A percentile compares a stretch with the other conserved stretches of the same genome.
phyloP scores from a whole-genome alignment of 2,888 invertebrate genomes.

The Leptarthrus brevirostris region DNA sequence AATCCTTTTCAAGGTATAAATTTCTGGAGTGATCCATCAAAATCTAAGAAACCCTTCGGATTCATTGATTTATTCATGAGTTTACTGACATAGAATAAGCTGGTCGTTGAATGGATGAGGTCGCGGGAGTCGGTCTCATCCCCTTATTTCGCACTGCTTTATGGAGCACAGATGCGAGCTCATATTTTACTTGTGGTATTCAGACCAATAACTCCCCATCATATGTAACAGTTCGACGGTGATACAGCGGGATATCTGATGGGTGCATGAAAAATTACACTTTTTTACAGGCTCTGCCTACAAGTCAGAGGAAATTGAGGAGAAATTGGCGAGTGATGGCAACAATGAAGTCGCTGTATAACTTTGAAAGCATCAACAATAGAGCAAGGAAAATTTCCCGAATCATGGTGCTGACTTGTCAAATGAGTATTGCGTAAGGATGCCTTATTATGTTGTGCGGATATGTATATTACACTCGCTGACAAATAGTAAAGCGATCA shows the following conservation, averaged over 20 bases:
- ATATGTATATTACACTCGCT: constrained; percentile 6
- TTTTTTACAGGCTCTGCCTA: constrained; percentile 50
- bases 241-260: constrained; percentile 35
- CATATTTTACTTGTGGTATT: constrained; percentile 17
- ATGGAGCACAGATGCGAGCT: neutral
- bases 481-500: constrained; percentile 7
- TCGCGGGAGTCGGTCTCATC: neutral
- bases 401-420: constrained; percentile 52
- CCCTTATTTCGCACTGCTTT: neutral
- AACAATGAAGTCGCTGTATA: constrained; percentile 47
- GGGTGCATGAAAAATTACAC: constrained; percentile 52
- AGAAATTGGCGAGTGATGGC: constrained; percentile 52
- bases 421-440: constrained; percentile 31
- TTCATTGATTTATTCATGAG: constrained; percentile 54
- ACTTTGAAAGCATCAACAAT: constrained; percentile 48
- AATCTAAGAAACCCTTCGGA: constrained; percentile 51
- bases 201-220: neutral
- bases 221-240: constrained; percentile 24
- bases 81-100: constrained; percentile 50
- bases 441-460: constrained; percentile 17
- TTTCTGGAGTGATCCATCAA: constrained; percentile 52
- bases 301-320: constrained; percentile 53
- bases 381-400: constrained; percentile 41
- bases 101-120: constrained; percentile 38
- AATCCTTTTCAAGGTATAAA: constrained; percentile 7